These are phyloP conservation scores for Aromia moschata DNA, from an alignment of 2,888 invertebrate genomes.

Conservation along the genomic window DNA sequence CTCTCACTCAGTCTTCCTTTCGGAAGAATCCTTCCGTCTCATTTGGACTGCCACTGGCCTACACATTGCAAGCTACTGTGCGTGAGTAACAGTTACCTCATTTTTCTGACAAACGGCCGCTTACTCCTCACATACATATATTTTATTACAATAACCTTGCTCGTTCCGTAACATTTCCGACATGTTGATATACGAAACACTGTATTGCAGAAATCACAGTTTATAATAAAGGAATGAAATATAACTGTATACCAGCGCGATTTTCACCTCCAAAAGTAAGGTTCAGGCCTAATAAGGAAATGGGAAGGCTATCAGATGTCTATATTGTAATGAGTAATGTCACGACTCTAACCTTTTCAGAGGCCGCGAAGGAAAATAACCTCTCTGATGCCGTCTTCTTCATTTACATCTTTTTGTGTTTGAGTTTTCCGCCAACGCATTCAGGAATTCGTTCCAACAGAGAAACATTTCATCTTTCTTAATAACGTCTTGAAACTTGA, in stretches of 20 bases:
- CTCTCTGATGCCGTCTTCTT: constrained; percentile 15
- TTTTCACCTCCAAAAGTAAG: constrained; percentile 42
- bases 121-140: background rate
- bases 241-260: constrained; percentile 22
- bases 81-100: constrained; percentile 1
- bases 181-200: constrained; percentile 15
- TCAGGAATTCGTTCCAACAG: too few relatives aligned
- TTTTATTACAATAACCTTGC: constrained; percentile 14
- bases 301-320: constrained; percentile 36
- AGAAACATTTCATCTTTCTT: too few relatives aligned
- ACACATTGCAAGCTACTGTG: too few relatives aligned
- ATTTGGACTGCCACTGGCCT: too few relatives aligned
- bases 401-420: constrained; percentile 8
- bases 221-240: constrained; percentile 29
- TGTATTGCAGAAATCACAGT: constrained; percentile 23
- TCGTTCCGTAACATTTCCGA: constrained; percentile 11
- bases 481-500: too few relatives aligned
- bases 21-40: too few relatives aligned
- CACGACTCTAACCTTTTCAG: constrained; percentile 37
- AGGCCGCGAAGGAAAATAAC: constrained; percentile 30
- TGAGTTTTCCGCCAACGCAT: too few relatives aligned
- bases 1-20: too few relatives aligned
- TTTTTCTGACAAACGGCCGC: background rate
- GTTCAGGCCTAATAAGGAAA: constrained; percentile 36
- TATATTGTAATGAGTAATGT: constrained; percentile 33